Evolutionary conservation across 2,797 vertebrate genomes (phyloP).

Genomic region (Chloroceryle inda): DNA sequence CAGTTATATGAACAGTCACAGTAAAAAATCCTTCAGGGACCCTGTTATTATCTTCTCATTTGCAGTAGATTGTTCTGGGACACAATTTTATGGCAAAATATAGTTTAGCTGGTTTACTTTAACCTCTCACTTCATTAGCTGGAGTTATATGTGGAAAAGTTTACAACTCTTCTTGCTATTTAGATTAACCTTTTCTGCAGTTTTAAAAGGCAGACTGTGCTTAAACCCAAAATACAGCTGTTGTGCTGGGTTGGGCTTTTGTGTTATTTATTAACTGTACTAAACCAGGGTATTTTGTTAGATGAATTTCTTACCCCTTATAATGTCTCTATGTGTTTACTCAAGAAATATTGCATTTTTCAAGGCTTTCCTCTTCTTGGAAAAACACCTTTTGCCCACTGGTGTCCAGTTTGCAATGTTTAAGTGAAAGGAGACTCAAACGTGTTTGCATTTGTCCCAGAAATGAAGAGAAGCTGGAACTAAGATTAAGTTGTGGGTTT

Average conservation of each 20-base stretch:
- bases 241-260: neutral
- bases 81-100: neutral
- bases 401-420: neutral
- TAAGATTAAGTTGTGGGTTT: neutral
- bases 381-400: neutral
- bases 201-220: neutral
- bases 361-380: neutral
- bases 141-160: neutral
- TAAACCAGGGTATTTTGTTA: neutral
- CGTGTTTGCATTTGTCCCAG: neutral
- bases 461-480: neutral
- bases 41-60: conserved; percentile 13
- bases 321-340: neutral
- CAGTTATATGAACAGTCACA: neutral
- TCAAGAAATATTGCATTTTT: neutral
- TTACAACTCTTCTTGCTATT: neutral
- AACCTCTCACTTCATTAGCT: conserved; percentile 25
- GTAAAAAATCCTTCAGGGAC: conserved; percentile 21
- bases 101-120: conserved; percentile 25
- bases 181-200: neutral
- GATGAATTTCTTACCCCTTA: neutral
- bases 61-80: conserved; percentile 20
- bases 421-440: neutral
- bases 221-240: neutral
- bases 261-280: neutral